Evolutionary conservation across 1,140 invertebrate genomes (phyloP), one percentile per base, ranked within the genome.

Genomic region (Drosophila eugracilis): DNA sequence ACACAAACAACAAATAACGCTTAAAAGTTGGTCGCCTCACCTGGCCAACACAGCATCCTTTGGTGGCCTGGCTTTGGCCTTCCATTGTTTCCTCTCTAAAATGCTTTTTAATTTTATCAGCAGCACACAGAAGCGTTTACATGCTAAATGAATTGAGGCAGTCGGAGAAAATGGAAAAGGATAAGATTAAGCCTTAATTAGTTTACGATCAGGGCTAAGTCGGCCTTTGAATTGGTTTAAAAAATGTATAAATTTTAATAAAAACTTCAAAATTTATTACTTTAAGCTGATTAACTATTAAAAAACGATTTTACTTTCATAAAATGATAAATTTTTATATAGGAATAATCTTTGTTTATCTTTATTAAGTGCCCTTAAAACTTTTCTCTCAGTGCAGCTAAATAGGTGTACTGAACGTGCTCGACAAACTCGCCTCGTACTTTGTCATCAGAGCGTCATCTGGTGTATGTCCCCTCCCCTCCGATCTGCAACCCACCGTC

Each of bases 71-170:
- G 41, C 41, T n/a, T 42, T n/a, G n/a, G n/a, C 44, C 44, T 19
- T 41, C 36, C 60, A 65, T 83, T 78, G 79, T 79, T 76, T 41
- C 58, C 45, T 39, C 59, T 67, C 74, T 65, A 88, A 86, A 86
- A 86, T 88, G 53, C 83, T 88, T 86, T 86, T 86, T 88, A 86
- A 85, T 85, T 85, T 85, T 85, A 85, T 80, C 77, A 80, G 80
- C 75, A 70, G 72, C 73, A 66, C 69, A 65, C 75, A 50, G 58
- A 58, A 77, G 54, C 72, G 77, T 62, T 80, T 71, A 74, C 77
- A 88, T 81, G 63, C 63, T 62, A 86, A 86, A 81, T 86, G 63
- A 86, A 50, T 65, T 45, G 34, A 30, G 37, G 47, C 83, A 86
- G 73, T 55, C 28, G 47, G 32, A 66, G 41, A 81, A 81, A 83